phyloP scores from a whole-genome alignment of 2,797 vertebrate genomes.

The Podarcis lilfordi region DNA sequence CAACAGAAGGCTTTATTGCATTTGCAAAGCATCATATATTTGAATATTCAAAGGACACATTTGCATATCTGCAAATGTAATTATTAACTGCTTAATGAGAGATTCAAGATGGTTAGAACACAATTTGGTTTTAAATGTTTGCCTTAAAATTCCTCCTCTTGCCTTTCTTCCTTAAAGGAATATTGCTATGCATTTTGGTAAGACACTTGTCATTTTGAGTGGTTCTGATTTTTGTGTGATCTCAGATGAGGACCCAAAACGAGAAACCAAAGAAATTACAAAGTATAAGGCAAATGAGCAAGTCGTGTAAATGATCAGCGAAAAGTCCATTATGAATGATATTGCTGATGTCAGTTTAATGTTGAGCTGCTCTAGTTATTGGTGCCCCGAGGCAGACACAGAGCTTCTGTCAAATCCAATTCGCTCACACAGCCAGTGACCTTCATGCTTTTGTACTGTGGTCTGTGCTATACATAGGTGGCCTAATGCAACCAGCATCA shows the following conservation, averaged over 20 bases:
- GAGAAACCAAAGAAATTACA: neutral
- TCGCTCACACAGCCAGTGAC: constrained; percentile 10
- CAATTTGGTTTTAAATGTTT: neutral
- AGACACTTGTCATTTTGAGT: neutral
- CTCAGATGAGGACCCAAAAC: neutral
- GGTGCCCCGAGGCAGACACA: constrained; percentile 17
- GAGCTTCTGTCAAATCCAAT: constrained; percentile 43
- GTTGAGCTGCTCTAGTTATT: constrained; percentile 21
- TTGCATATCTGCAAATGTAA: neutral
- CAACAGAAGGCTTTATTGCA: neutral
- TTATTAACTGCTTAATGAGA: neutral
- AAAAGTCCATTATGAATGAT: constrained; percentile 21
- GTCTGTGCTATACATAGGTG: constrained; percentile 4
- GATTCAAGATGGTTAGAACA: neutral
- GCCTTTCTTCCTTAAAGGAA: neutral
- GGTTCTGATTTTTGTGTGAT: neutral
- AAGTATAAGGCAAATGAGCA: neutral
- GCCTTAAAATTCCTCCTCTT: neutral
- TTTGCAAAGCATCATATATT: neutral
- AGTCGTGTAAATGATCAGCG: constrained; percentile 1
- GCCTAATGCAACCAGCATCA: neutral
- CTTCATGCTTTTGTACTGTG: constrained; percentile 12
- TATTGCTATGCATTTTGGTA: neutral
- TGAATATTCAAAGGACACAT: neutral
- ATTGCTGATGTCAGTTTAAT: constrained; percentile 14